Evolutionary conservation across 2,888 invertebrate genomes (phyloP).

Genomic region (Cheilosia grossa): DNA sequence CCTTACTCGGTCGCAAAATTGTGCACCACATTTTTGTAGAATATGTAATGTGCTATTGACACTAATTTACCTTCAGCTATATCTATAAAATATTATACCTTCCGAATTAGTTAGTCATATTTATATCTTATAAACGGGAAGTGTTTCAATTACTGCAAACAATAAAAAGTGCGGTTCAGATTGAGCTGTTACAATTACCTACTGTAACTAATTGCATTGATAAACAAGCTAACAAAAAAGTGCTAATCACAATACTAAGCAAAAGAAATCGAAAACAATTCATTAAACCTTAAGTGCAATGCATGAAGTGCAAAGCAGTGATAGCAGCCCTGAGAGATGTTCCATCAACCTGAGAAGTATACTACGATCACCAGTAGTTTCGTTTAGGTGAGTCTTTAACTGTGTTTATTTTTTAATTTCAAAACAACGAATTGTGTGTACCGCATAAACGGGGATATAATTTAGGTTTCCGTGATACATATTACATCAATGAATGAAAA

Average conservation of each 20-base stretch:
- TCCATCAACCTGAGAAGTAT: constrained; percentile 51
- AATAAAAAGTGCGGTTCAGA: background rate
- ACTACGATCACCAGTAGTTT: constrained; percentile 52
- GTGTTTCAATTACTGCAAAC: constrained; percentile 25
- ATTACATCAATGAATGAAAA: background rate
- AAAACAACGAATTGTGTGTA: constrained; percentile 14
- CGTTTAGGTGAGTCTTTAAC: constrained; percentile 57
- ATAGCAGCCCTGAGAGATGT: constrained; percentile 49
- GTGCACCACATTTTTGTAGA: background rate
- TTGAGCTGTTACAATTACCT: background rate
- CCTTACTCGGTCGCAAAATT: background rate
- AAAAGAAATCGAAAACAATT: background rate
- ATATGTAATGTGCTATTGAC: constrained; percentile 32
- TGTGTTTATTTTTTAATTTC: background rate
- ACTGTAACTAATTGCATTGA: constrained; percentile 39
- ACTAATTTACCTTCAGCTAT: constrained; percentile 1
- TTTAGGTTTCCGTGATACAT: too few relatives aligned
- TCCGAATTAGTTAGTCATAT: constrained; percentile 28
- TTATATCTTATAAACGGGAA: constrained; percentile 25
- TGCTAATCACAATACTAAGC: constrained; percentile 30
- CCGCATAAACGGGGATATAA: constrained; percentile 12
- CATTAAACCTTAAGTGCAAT: constrained; percentile 5
- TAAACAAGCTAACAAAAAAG: constrained; percentile 16
- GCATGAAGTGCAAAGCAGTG: constrained; percentile 1
- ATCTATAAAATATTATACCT: constrained; percentile 8